phyloP scores from a whole-genome alignment of 2,797 vertebrate species.

The Otolemur crassicaudatus region DNA sequence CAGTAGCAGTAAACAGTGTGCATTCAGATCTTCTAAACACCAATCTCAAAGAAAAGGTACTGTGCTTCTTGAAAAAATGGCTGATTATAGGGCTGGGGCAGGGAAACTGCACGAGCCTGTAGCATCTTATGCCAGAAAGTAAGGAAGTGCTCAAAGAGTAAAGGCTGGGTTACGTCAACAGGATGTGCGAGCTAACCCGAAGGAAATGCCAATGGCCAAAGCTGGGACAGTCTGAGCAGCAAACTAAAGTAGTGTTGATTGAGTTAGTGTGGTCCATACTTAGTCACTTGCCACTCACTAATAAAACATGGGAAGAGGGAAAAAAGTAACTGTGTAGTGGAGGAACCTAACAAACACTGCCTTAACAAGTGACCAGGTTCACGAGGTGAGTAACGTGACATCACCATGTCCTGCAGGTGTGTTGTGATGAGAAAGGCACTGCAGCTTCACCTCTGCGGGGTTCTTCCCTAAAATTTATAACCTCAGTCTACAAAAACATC shows the following conservation, averaged over 20 bases:
- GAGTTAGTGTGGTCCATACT: background rate
- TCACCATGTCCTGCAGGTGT: background rate
- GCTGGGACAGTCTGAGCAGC: background rate
- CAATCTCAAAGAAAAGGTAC: background rate
- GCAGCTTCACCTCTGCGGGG: background rate
- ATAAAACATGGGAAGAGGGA: background rate
- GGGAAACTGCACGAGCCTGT: background rate
- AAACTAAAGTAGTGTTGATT: background rate
- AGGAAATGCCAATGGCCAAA: background rate
- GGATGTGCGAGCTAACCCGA: background rate
- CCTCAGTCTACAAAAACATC: background rate
- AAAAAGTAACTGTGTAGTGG: background rate
- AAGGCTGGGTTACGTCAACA: background rate
- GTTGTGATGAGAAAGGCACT: background rate
- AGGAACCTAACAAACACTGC: background rate
- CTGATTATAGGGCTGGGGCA: background rate
- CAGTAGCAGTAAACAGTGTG: background rate
- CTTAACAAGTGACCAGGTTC: background rate
- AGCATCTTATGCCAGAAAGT: slow-evolving; percentile 1
- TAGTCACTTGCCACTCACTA: background rate
- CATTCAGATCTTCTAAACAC: background rate
- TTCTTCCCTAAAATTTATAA: background rate
- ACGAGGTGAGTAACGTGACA: background rate
- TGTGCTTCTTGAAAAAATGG: background rate
- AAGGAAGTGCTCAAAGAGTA: background rate